phyloP scores from a whole-genome alignment of 2,797 vertebrate species.

The Austrolebias charrua region DNA sequence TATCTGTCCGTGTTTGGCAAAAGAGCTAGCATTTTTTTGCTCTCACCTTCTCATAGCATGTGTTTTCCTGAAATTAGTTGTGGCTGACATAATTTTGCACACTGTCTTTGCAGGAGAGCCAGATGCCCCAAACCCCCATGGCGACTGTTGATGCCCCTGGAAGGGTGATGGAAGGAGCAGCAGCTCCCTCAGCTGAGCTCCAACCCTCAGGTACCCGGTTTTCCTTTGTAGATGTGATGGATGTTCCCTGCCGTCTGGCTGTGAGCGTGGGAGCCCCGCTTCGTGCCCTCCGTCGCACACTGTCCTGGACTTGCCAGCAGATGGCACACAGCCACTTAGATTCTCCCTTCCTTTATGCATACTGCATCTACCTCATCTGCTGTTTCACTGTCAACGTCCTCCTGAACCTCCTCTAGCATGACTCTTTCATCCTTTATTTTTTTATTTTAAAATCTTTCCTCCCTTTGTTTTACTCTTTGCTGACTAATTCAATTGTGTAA shows the following conservation, averaged over 20 bases:
- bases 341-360: constrained; percentile 89
- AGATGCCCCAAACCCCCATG: constrained; percentile 72
- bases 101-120: constrained; percentile 79
- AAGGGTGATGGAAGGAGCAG: constrained; percentile 61
- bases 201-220: constrained; percentile 93
- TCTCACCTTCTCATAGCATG: not conserved
- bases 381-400: constrained; percentile 80
- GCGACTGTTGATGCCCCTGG: constrained; percentile 79
- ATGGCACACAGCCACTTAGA: constrained; percentile 88
- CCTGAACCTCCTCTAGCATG: constrained; percentile 79
- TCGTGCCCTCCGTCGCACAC: constrained; percentile 78
- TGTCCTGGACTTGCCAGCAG: constrained; percentile 88
- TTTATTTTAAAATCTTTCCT: constrained; percentile 2
- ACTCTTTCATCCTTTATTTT: constrained; percentile 31
- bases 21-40: too few species aligned
- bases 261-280: constrained; percentile 78
- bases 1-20: too few species aligned
- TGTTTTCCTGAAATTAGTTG: not conserved
- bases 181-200: constrained; percentile 77
- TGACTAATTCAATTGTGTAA: constrained; percentile 41
- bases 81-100: not conserved
- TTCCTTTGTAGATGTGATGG: constrained; percentile 85
- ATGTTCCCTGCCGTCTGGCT: constrained; percentile 72
- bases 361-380: constrained; percentile 83
- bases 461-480: constrained; percentile 30